Conservation (phyloP, 2,113 vertebrate genomes). For the Xiphorhynchus elegans region DNA sequence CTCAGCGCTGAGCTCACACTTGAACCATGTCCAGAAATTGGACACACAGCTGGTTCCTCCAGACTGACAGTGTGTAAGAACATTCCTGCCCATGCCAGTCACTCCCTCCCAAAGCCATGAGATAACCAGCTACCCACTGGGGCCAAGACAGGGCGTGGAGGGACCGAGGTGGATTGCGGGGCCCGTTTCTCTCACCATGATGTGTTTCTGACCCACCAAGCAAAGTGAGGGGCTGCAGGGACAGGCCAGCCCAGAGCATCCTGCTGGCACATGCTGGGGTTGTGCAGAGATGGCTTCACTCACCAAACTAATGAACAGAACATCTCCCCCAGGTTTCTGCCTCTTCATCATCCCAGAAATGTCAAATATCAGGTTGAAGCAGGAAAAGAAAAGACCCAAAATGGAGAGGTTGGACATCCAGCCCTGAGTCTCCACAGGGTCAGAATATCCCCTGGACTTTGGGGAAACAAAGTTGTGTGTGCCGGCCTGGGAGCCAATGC, state of each 20-base stretch:
- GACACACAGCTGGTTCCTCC: constrained; percentile 76
- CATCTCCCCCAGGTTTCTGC: neutral
- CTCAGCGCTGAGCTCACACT: constrained; percentile 67
- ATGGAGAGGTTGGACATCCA: neutral
- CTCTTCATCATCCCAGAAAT: neutral
- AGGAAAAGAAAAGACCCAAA: neutral
- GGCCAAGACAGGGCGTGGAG: neutral
- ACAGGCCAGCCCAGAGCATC: neutral
- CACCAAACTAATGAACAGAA: fast-evolving
- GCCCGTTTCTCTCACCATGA: fast-evolving
- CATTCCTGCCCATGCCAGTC: constrained; percentile 74
- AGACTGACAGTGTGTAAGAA: constrained; percentile 61
- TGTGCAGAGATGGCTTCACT: neutral
- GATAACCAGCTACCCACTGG: constrained; percentile 53
- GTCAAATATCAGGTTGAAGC: neutral
- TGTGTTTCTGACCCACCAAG: neutral
- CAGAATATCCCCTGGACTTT: neutral
- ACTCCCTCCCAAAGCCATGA: constrained; percentile 69
- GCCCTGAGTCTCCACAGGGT: neutral
- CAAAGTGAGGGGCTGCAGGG: fast-evolving
- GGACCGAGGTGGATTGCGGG: fast-evolving
- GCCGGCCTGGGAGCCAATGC: fast-evolving
- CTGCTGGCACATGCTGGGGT: fast-evolving
- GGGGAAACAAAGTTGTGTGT: neutral
- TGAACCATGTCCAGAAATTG: constrained; percentile 72